Conservation (phyloP, 2,888 invertebrate genomes). For the Ophion slaviceki region DNA sequence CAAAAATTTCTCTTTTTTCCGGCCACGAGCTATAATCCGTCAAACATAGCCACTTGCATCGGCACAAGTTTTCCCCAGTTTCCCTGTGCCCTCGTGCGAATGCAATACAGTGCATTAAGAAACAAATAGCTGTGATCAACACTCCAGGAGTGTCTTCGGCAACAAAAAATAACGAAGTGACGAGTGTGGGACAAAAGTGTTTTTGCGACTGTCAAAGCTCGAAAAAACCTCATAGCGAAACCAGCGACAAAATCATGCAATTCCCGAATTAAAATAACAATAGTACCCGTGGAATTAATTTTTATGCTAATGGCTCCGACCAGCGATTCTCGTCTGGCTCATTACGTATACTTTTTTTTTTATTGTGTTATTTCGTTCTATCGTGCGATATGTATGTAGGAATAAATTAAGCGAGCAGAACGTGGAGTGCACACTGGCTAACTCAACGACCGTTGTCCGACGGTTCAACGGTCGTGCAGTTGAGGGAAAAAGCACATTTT, state of each 20-base stretch:
- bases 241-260: neutral
- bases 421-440: slow-evolving; percentile 24
- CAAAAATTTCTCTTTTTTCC: too few relatives aligned
- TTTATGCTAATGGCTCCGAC: slow-evolving; percentile 42
- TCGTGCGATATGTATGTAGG: slow-evolving; percentile 32
- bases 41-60: too few relatives aligned
- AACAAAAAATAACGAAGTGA: too few relatives aligned
- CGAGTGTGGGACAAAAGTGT: too few relatives aligned
- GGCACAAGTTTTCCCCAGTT: neutral
- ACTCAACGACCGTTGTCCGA: slow-evolving; percentile 64
- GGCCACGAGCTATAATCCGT: too few relatives aligned
- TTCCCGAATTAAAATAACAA: slow-evolving; percentile 25
- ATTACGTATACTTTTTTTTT: slow-evolving; percentile 29
- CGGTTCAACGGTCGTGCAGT: slow-evolving; percentile 77
- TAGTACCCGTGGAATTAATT: slow-evolving; percentile 50
- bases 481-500: slow-evolving; percentile 69
- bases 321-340: slow-evolving; percentile 29
- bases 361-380: slow-evolving; percentile 10
- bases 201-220: too few relatives aligned
- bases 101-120: neutral
- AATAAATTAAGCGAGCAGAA: slow-evolving; percentile 59
- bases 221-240: neutral
- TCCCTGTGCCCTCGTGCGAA: neutral
- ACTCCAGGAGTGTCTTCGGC: too few relatives aligned
- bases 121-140: too few relatives aligned